Base-by-base conservation (phyloP, 2,888 invertebrate species). In the Watsonalla binaria region DNA sequence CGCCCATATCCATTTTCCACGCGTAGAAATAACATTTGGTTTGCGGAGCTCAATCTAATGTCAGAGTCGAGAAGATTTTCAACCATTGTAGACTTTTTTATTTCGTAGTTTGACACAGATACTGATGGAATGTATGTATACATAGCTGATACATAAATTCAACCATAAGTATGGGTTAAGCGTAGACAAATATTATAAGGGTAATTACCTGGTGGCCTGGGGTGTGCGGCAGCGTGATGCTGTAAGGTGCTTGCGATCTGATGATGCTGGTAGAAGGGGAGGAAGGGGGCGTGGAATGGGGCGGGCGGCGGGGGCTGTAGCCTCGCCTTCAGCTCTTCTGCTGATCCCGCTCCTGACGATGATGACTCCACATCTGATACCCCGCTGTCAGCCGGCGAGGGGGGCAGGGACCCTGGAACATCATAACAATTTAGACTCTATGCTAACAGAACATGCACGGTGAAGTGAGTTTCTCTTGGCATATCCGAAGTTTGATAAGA, bases 291-390 rank as follows among this genome's bases (percentile, higher is more conserved):
- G 76, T 89, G 89, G 84, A 92, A 92, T 59, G 91, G 86, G 63
- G 88, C 78, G 8, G 88, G 86, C 51, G 90, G 90, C 60, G 94
- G 93, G 56, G 96, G 96, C 84, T 96, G 96, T 68, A 97, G 93
- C 66, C 97, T 93, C 55, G 96, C 95, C 90, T 97, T 97, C 77
- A 97, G 92, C 87, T 97, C 97, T 84, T 97, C 96, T 58, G 93
- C 94, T 24, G 93, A 93, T 54, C 94, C 94, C 6, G 94, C 96
- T 60, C 95, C 94, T 47, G 94, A 94, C 70, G 97, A 97, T 63
- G 97, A 97, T 69, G 97, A 97, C 91, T 98, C 98, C 74, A 98
- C 97, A 89, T 98, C 98, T 56, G 97, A 98, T 52, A 98, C 98
- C 60, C 98, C 98, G 82, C 97, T 98, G 92, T 99, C 98, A 53